Conservation (phyloP, 2,113 vertebrate genomes). For the Pogonocichla stellata region DNA sequence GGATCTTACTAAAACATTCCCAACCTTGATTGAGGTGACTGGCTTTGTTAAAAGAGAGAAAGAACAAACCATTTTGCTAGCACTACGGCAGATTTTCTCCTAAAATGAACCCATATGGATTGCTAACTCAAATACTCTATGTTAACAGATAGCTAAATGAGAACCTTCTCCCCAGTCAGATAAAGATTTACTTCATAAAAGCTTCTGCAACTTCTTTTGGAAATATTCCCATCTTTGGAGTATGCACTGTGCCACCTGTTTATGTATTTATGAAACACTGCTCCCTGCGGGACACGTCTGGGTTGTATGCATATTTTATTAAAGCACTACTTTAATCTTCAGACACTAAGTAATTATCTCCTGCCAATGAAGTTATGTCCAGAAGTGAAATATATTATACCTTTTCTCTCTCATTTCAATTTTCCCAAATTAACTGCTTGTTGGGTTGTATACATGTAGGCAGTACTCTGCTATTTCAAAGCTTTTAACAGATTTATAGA, state of each 20-base stretch:
- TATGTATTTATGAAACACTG: slow-evolving; percentile 48
- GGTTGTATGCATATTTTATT: slow-evolving; percentile 57
- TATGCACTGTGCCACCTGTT: slow-evolving; percentile 25
- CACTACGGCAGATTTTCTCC: neutral
- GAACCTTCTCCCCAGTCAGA: slow-evolving; percentile 35
- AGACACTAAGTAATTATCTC: slow-evolving; percentile 24
- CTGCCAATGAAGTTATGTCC: slow-evolving; percentile 8
- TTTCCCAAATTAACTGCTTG: neutral
- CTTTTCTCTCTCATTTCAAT: slow-evolving; percentile 1
- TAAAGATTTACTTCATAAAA: slow-evolving; percentile 46
- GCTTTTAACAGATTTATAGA: neutral
- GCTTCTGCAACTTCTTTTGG: slow-evolving; percentile 43
- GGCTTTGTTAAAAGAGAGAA: neutral
- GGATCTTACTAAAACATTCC: neutral
- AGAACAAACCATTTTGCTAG: neutral
- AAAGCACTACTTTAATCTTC: slow-evolving; percentile 51
- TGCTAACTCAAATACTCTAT: neutral
- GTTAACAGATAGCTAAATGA: slow-evolving; percentile 40
- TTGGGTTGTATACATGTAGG: neutral
- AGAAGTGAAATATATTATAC: neutral
- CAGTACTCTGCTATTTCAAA: neutral
- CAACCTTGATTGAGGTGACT: neutral
- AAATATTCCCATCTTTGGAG: slow-evolving; percentile 46
- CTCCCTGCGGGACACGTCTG: slow-evolving; percentile 55
- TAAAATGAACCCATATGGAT: slow-evolving; percentile 1